These are phyloP conservation scores for Pavo muticus DNA, from an alignment of 2,113 vertebrate species.

Conservation along the genomic window DNA sequence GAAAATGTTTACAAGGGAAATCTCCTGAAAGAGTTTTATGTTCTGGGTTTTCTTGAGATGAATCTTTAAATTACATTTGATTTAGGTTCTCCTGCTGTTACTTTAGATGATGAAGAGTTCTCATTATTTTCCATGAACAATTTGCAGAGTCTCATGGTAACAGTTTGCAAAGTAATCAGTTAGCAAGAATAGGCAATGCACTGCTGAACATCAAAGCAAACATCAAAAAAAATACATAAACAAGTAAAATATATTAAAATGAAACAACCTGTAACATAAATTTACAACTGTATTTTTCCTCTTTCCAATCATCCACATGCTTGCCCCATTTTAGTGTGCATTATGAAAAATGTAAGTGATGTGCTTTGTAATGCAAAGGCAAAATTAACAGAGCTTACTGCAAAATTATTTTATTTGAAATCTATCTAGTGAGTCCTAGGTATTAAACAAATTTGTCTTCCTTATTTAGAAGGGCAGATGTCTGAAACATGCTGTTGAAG, in stretches of 20 bases:
- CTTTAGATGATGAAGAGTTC: neutral
- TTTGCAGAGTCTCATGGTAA: neutral
- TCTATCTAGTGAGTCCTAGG: neutral
- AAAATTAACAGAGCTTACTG: constrained; percentile 13
- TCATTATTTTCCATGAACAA: neutral
- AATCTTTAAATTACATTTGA: neutral
- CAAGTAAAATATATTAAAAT: neutral
- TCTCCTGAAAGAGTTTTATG: neutral
- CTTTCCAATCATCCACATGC: constrained; percentile 51
- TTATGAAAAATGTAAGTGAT: neutral
- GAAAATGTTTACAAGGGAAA: neutral
- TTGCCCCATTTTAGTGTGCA: constrained; percentile 50
- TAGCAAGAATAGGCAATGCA: neutral
- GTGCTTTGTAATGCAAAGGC: constrained; percentile 13
- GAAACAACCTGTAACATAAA: constrained; percentile 24
- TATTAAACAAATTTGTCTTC: neutral
- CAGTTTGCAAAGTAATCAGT: neutral
- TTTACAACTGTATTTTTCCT: constrained; percentile 71
- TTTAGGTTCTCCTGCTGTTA: neutral
- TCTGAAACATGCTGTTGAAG: neutral
- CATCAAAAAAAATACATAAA: neutral
- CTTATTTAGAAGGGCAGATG: neutral
- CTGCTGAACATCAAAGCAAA: neutral
- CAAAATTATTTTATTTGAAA: neutral
- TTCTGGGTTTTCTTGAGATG: neutral